These are phyloP conservation scores for Pedionomus torquatus DNA, from an alignment of 2,113 vertebrate genomes.

Conservation along the genomic window DNA sequence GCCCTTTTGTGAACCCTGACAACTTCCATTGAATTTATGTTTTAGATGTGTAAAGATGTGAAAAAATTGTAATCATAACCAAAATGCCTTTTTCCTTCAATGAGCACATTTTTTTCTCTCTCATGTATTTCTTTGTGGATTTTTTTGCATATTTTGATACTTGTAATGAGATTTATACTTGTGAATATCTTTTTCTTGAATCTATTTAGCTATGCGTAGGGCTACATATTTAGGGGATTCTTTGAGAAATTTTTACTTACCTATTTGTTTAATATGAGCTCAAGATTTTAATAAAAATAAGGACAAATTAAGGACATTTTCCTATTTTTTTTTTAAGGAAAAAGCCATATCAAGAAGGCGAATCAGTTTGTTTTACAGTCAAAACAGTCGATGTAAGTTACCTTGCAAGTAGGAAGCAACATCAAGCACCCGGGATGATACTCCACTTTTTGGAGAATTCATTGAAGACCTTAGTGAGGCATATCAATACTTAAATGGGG, in stretches of 20 bases:
- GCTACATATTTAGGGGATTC: background rate
- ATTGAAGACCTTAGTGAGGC: background rate
- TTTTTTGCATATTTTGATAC: background rate
- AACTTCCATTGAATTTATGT: background rate
- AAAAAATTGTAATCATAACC: background rate
- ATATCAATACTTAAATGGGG: rapidly evolving
- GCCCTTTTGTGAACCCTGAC: background rate
- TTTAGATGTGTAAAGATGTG: background rate
- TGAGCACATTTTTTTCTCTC: background rate
- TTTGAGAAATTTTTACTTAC: background rate
- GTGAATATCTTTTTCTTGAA: background rate
- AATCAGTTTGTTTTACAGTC: background rate
- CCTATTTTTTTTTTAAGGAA: background rate
- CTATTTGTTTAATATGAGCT: background rate
- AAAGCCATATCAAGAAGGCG: background rate
- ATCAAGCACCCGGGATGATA: background rate
- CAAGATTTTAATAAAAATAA: background rate
- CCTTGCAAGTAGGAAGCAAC: background rate
- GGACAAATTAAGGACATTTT: too few species aligned
- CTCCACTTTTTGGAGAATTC: background rate
- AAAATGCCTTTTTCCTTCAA: background rate
- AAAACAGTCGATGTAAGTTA: background rate
- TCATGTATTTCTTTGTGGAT: background rate
- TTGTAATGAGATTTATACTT: background rate
- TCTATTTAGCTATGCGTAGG: background rate